A percentile compares a stretch with the other conserved stretches of the same genome.
These are phyloP conservation scores for Neodon shergylaensis DNA, from an alignment of 2,113 vertebrate genomes.

Conservation along the genomic window DNA sequence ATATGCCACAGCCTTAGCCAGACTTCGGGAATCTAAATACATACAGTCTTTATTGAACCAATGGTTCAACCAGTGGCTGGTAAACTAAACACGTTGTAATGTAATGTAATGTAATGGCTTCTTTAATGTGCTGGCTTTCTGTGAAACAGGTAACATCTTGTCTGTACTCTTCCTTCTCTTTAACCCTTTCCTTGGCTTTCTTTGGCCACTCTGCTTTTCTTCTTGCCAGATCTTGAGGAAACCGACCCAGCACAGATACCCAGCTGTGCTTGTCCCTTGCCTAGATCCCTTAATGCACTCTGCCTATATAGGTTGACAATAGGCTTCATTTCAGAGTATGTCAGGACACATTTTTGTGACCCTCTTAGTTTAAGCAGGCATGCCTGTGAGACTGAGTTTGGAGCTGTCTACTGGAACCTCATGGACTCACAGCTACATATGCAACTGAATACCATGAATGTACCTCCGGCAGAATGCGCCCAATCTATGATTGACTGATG, in stretches of 20 bases:
- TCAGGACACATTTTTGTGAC: background rate
- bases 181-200: background rate
- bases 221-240: background rate
- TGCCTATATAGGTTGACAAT: background rate
- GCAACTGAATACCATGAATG: too few species aligned
- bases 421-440: too few species aligned
- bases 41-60: background rate
- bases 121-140: background rate
- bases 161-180: background rate
- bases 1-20: background rate
- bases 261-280: background rate
- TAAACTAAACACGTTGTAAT: background rate
- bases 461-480: background rate
- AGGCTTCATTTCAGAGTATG: background rate
- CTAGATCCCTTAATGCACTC: background rate
- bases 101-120: background rate
- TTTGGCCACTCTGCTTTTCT: too few species aligned
- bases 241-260: background rate
- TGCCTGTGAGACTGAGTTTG: background rate
- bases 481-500: background rate
- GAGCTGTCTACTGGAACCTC: background rate
- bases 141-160: background rate
- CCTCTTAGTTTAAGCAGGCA: background rate
- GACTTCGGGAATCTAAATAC: constrained; percentile 49
- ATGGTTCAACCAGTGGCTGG: background rate